Conservation (phyloP, 2,797 vertebrate species). For the Petrocephalus sullivani region DNA sequence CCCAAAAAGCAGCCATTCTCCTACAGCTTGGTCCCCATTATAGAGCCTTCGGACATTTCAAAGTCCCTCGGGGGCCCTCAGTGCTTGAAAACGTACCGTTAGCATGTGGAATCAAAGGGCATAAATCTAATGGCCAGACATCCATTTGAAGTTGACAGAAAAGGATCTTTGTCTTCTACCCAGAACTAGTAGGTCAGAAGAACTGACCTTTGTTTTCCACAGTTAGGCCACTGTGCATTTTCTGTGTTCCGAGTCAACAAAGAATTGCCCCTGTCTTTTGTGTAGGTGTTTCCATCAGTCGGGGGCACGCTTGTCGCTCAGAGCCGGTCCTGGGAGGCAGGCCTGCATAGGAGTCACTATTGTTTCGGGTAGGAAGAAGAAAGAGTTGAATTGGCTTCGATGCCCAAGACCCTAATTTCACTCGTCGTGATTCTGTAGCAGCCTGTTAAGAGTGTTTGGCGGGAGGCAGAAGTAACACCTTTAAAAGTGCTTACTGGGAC, state of each 20-base stretch:
- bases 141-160: background rate
- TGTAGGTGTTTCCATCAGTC: background rate
- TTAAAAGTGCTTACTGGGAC: background rate
- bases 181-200: background rate
- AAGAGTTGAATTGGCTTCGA: background rate
- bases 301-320: background rate
- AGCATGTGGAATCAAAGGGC: background rate
- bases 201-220: background rate
- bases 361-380: background rate
- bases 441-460: background rate
- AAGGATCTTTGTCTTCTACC: constrained; percentile 1
- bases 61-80: background rate
- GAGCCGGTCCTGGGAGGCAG: background rate
- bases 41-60: background rate
- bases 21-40: background rate
- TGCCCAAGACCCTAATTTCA: background rate
- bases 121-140: background rate
- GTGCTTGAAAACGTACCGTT: background rate
- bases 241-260: background rate
- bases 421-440: background rate
- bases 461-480: background rate
- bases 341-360: background rate
- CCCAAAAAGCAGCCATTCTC: background rate
- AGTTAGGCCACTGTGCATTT: background rate
- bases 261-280: constrained; percentile 2